A percentile compares a stretch with the other conserved stretches of the same genome.
Evolutionary conservation across 2,797 vertebrate genomes (phyloP).

Genomic region (Discoglossus pictus): DNA sequence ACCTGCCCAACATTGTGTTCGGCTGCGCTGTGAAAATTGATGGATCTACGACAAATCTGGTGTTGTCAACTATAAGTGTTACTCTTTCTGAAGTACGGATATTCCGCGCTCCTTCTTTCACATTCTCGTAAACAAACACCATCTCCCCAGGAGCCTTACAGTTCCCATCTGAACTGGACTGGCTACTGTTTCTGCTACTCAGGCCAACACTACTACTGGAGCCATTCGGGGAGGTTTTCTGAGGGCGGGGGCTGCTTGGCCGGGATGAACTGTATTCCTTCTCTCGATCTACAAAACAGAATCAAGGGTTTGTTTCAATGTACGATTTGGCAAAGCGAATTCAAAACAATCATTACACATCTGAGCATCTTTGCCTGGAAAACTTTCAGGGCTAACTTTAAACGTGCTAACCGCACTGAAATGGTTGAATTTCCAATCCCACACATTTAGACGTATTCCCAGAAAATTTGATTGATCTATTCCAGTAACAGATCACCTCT

Average conservation of each 20-base stretch:
- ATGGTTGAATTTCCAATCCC: neutral
- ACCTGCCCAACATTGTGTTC: constrained; percentile 99
- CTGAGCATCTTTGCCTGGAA: neutral
- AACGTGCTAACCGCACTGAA: neutral
- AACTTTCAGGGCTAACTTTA: neutral
- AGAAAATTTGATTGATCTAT: neutral
- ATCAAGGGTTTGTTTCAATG: constrained; percentile 11
- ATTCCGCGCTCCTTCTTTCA: constrained; percentile 86
- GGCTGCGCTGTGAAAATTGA: constrained; percentile 96
- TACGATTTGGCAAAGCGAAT: neutral
- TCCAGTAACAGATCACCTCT: too few relatives aligned
- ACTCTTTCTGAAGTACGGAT: constrained; percentile 88
- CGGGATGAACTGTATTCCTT: constrained; percentile 88
- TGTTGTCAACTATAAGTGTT: constrained; percentile 96
- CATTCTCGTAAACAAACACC: constrained; percentile 94
- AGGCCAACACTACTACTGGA: constrained; percentile 83
- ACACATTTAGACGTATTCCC: neutral
- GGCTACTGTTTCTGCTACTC: constrained; percentile 91
- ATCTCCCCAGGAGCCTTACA: constrained; percentile 90
- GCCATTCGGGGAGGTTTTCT: constrained; percentile 88
- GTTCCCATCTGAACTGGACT: constrained; percentile 88
- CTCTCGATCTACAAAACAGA: constrained; percentile 75
- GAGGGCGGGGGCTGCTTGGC: constrained; percentile 92
- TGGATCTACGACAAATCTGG: constrained; percentile 96
- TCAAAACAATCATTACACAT: neutral